Conservation (phyloP, 2,888 invertebrate genomes). For the Neoascia interrupta region DNA sequence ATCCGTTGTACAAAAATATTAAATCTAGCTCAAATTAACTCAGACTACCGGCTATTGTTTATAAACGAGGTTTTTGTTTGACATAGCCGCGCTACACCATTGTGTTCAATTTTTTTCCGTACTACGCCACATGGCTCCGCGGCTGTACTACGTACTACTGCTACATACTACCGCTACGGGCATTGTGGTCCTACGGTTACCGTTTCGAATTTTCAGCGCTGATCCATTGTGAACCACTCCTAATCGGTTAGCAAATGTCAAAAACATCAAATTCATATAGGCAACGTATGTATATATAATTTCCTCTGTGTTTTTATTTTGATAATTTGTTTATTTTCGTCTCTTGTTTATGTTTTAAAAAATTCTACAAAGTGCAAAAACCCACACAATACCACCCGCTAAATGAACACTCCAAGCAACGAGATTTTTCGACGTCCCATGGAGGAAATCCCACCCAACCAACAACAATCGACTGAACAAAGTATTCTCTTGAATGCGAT, state of each 20-base stretch:
- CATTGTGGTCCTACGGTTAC: no score
- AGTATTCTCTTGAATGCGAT: slow-evolving; percentile 71
- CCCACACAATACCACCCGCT: background rate
- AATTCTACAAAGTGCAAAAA: slow-evolving; percentile 4
- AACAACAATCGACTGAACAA: slow-evolving; percentile 41
- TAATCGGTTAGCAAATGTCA: slow-evolving; percentile 1
- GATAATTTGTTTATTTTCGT: slow-evolving; percentile 43
- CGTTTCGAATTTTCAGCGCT: no score
- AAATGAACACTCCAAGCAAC: slow-evolving; percentile 46
- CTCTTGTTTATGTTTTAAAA: slow-evolving; percentile 23
- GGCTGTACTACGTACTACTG: no score
- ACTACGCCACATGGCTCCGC: no score
- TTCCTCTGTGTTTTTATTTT: slow-evolving; percentile 35
- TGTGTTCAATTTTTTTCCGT: no score
- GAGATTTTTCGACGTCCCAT: background rate
- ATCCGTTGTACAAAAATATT: no score
- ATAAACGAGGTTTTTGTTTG: no score
- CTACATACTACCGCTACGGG: no score
- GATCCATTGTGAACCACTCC: slow-evolving; percentile 19
- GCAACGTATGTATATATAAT: no score
- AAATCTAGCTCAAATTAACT: no score
- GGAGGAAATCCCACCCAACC: slow-evolving; percentile 19
- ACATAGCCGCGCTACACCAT: no score
- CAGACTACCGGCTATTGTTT: no score
- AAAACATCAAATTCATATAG: background rate